phyloP scores from a whole-genome alignment of 2,113 vertebrate species.

The Puffinus mauretanicus region DNA sequence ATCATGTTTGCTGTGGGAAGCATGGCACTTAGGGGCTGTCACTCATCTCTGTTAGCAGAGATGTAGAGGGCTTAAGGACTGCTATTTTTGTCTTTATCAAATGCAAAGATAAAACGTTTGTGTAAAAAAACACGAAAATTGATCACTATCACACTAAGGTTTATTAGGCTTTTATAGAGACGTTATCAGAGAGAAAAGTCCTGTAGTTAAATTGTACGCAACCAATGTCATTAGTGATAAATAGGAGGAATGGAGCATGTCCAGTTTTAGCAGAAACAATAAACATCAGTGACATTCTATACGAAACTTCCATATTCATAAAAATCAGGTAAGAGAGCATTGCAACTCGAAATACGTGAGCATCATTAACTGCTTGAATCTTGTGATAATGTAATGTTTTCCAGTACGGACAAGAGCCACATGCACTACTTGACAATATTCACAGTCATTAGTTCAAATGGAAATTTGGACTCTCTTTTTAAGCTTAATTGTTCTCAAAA shows the following conservation, averaged over 20 bases:
- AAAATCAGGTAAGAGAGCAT: not conserved
- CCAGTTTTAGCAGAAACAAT: not conserved
- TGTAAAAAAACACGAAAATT: not conserved
- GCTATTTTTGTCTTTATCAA: not conserved
- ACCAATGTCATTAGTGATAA: slow-evolving; percentile 27
- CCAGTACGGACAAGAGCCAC: not conserved
- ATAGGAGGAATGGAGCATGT: not conserved
- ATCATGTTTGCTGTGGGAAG: slow-evolving; percentile 26
- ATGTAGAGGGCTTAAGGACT: not conserved
- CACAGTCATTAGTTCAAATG: not conserved
- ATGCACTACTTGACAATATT: not conserved
- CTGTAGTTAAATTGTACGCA: not conserved
- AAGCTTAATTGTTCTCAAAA: not conserved
- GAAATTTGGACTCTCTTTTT: not conserved
- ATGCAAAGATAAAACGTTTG: not conserved
- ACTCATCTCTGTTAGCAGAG: not conserved
- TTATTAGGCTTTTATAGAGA: not conserved
- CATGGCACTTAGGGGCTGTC: not conserved
- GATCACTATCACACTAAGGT: not conserved
- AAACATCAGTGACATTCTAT: not conserved
- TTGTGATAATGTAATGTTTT: not conserved
- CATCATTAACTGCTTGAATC: not conserved
- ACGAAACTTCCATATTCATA: not conserved
- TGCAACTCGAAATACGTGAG: not conserved
- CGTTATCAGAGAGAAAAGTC: not conserved